phyloP scores from a whole-genome alignment of 2,888 invertebrate species.

The Portevinia maculata region DNA sequence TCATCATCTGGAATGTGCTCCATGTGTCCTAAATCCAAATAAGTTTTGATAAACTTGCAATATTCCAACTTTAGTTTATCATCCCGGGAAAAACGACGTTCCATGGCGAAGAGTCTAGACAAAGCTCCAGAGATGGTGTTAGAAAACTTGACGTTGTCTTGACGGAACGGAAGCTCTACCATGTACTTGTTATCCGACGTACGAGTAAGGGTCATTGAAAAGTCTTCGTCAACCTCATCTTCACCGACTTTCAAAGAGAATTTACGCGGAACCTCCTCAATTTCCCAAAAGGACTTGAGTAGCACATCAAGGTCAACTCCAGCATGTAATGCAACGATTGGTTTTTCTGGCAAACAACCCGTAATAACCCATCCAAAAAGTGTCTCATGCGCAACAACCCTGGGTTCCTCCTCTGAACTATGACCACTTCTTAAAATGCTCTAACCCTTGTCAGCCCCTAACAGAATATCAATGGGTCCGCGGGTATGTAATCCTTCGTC shows the following conservation, averaged over 20 bases:
- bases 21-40: not conserved
- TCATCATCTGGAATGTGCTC: constrained; percentile 2
- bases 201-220: not conserved
- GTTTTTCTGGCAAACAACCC: too few species aligned
- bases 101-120: not conserved
- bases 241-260: not conserved
- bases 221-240: not conserved
- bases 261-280: not conserved
- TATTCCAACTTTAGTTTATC: not conserved
- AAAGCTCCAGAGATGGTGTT: constrained; percentile 4
- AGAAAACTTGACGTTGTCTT: not conserved
- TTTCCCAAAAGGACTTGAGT: constrained; percentile 18
- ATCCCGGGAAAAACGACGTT: constrained; percentile 1
- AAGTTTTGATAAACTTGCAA: not conserved
- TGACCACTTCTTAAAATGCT: too few species aligned
- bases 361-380: too few species aligned
- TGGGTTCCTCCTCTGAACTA: too few species aligned
- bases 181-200: constrained; percentile 2
- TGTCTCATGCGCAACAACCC: too few species aligned
- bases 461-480: too few species aligned
- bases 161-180: not conserved
- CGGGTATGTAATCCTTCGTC: too few species aligned
- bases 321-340: too few species aligned
- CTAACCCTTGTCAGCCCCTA: too few species aligned
- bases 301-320: constrained; percentile 4